Evolutionary conservation across 2,888 invertebrate genomes (phyloP), one percentile per base, ranked within the genome.

Genomic region (Conops quadrifasciatus): DNA sequence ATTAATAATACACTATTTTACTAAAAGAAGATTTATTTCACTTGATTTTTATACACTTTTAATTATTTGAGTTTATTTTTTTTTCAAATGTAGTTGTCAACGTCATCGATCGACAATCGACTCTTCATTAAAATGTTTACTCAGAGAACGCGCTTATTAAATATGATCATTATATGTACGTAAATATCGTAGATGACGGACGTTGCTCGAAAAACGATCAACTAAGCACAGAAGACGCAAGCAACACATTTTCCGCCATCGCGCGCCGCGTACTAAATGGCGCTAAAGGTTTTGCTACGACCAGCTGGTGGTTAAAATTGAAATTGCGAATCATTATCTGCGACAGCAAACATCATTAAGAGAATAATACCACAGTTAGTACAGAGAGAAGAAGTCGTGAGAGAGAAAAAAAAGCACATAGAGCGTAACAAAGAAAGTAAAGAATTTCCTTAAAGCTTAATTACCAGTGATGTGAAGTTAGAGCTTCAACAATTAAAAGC

Each of bases 201-300:
- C 11, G 3, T 26, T 16, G n/a, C 5, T 11, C 19, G 49, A 58
- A 49, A 5, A 49, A 28, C 49, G 64, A 64, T 64, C 26, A 16
- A 13, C 58, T 58, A 28, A 28, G 16, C 16, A 36, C 36, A 36
- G 9, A 36, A 21, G 4, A 2, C 36, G 16, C n/a, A 28, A 62
- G 47, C 60, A 49, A 30, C n/a, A 49, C 49, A 45, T 21, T 51
- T 30, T 59, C 5, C 60, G 30, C 68, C 60, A 49, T 68, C 49
- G 60, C n/a, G 26, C 19, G 13, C 47, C 49, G n/a, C 11, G 4
- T 36, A 68, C 60, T 60, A n/a, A 51, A 21, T 19, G 36, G 43
- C 36, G 21, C 7, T 43, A 36, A 62, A 19, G 15, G 9, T 36
- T 36, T 36, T 47, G 15, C 26, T 7, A 28, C 21, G 1, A 47